A percentile compares a stretch with the other conserved stretches of the same genome.
These are phyloP conservation scores for Caenorhabditis sp. DNA, from an alignment of 2,888 invertebrate species.

Conservation along the genomic window DNA sequence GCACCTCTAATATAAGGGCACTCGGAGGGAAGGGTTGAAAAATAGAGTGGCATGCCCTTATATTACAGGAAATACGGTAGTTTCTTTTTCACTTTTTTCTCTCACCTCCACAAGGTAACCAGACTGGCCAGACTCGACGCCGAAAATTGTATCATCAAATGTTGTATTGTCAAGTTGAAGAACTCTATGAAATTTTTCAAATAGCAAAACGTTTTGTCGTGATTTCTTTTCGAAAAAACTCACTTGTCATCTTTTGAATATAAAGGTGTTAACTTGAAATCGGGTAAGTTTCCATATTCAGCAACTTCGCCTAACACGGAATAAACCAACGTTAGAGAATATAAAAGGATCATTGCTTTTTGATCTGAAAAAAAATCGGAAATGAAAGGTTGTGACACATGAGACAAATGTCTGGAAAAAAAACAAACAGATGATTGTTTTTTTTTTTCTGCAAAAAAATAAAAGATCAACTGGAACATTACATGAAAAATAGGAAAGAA, in stretches of 20 bases:
- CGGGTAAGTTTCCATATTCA: conserved; percentile 43
- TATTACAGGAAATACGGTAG: too few relatives aligned
- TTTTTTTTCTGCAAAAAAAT: not conserved
- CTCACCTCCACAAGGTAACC: conserved; percentile 64
- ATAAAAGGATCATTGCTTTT: not conserved
- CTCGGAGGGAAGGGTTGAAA: too few relatives aligned
- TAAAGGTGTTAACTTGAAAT: conserved; percentile 65
- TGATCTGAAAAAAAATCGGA: not conserved
- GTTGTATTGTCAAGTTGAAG: conserved; percentile 66
- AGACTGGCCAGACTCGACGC: conserved; percentile 52
- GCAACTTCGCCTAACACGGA: conserved; percentile 31
- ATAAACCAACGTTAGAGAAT: not conserved
- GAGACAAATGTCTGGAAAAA: not conserved
- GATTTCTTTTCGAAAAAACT: too few relatives aligned
- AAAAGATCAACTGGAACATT: conserved; percentile 2
- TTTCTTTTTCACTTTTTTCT: not conserved
- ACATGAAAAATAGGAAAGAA: not conserved
- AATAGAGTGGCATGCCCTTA: too few relatives aligned
- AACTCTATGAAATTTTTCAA: too few relatives aligned
- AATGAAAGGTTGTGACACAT: not conserved
- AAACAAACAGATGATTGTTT: not conserved
- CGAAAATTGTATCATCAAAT: conserved; percentile 69
- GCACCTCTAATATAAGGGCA: too few relatives aligned
- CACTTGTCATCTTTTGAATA: conserved; percentile 60
- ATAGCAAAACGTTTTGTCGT: too few relatives aligned